These are phyloP conservation scores for Vulpes ferrilata DNA, from an alignment of 2,113 vertebrate species.

Conservation along the genomic window DNA sequence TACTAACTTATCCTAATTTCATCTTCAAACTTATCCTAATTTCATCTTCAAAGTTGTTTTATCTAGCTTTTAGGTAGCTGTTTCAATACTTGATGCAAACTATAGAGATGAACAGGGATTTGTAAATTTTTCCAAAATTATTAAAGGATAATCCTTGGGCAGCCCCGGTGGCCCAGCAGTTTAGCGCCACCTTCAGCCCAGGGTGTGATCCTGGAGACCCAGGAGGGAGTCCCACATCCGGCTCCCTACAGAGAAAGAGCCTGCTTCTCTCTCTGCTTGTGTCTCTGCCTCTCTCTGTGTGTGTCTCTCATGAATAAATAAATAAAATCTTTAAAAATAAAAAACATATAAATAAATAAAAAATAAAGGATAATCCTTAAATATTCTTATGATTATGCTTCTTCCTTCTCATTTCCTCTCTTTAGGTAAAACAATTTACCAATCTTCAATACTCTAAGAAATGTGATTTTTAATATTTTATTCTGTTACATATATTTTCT, in stretches of 20 bases:
- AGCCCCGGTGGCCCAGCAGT: too few relatives aligned
- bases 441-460: constrained; percentile 31
- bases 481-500: background rate
- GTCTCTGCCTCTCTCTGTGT: too few relatives aligned
- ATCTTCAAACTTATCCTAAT: constrained; percentile 22
- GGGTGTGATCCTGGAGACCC: too few relatives aligned
- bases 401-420: background rate
- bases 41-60: constrained; percentile 43
- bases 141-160: too few relatives aligned
- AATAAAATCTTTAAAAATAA: too few relatives aligned
- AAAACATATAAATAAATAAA: too few relatives aligned
- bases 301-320: too few relatives aligned
- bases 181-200: too few relatives aligned
- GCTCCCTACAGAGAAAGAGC: too few relatives aligned
- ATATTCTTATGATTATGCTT: background rate
- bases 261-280: too few relatives aligned
- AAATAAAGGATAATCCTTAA: background rate
- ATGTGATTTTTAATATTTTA: background rate
- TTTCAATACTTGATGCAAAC: constrained; percentile 13
- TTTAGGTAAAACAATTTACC: background rate
- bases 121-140: constrained; percentile 16
- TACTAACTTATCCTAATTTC: constrained; percentile 40
- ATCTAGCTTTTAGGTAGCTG: background rate
- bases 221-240: too few relatives aligned
- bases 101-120: constrained; percentile 14